Evolutionary conservation across 2,113 vertebrate species (phyloP).

Genomic region (Phylloscopus trochilus): DNA sequence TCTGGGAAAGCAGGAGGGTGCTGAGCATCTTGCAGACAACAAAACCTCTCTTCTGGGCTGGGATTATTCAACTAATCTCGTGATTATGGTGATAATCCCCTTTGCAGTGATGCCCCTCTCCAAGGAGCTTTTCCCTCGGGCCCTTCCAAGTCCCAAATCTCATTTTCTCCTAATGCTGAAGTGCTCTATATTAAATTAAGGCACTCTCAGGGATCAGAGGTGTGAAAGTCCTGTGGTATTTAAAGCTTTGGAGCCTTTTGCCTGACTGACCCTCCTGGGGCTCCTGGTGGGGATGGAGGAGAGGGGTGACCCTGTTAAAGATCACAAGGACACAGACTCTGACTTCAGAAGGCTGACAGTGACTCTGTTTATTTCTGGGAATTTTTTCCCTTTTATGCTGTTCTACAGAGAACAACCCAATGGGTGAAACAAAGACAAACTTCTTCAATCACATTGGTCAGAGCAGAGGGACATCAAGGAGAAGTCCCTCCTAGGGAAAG

Average conservation of each 20-base stretch:
- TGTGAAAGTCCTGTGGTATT: neutral
- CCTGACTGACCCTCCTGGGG: neutral
- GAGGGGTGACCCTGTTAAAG: neutral
- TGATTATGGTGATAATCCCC: conserved; percentile 54
- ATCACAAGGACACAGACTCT: too few species aligned
- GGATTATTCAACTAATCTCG: conserved; percentile 30
- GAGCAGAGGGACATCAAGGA: too few species aligned
- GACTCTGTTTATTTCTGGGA: too few species aligned
- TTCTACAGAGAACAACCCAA: too few species aligned
- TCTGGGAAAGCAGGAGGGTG: neutral
- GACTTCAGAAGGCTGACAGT: too few species aligned
- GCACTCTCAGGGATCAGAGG: neutral
- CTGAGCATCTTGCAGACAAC: neutral
- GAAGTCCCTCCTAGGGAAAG: too few species aligned
- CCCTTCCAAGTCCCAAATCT: conserved; percentile 31
- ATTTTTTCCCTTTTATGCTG: too few species aligned
- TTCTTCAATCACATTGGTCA: too few species aligned
- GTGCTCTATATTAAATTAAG: conserved; percentile 16
- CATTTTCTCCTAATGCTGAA: conserved; percentile 16
- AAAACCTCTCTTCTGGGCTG: neutral
- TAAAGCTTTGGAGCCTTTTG: neutral
- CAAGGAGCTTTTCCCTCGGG: neutral
- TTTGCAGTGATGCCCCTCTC: conserved; percentile 12
- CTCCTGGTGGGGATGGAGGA: neutral
- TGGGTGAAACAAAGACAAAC: too few species aligned